Evolutionary conservation across 2,888 invertebrate species (phyloP).

Genomic region (Drosophila rellima): DNA sequence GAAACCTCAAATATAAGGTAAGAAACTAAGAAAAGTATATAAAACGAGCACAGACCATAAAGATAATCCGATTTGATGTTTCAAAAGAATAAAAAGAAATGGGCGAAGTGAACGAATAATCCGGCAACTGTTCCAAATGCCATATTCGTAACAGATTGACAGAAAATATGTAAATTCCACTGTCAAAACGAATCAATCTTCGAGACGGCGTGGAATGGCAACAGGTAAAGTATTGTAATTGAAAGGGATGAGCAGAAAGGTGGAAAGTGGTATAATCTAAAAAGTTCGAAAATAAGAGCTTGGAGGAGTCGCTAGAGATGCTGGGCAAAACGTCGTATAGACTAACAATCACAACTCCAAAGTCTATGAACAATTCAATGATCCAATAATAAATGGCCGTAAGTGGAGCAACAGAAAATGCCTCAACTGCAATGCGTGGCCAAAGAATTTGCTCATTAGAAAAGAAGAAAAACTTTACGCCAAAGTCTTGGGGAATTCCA

Average conservation of each 20-base stretch:
- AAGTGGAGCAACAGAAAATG: conserved; percentile 42
- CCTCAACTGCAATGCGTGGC: conserved; percentile 31
- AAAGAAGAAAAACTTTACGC: conserved; percentile 48
- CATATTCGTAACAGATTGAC: conserved; percentile 11
- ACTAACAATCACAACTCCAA: conserved; percentile 1
- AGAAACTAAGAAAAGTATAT: conserved; percentile 16
- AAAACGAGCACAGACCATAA: conserved; percentile 15
- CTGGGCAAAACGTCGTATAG: neutral
- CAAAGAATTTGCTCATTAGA: conserved; percentile 78
- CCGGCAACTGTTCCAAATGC: conserved; percentile 11
- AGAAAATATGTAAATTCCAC: conserved; percentile 17
- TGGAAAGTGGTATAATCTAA: neutral
- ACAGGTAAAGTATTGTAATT: neutral
- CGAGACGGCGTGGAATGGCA: neutral
- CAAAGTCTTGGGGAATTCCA: conserved; percentile 43
- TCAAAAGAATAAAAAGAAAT: conserved; percentile 1
- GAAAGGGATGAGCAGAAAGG: neutral
- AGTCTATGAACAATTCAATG: conserved; percentile 28
- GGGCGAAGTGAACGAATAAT: conserved; percentile 14
- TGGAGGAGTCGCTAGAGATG: neutral
- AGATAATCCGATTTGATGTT: conserved; percentile 39
- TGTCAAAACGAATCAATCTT: conserved; percentile 15
- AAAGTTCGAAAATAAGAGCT: neutral
- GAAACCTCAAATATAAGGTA: conserved; percentile 14
- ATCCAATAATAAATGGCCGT: conserved; percentile 29